phyloP scores from a whole-genome alignment of 2,888 invertebrate genomes.

The Mesorhabditis belari region DNA sequence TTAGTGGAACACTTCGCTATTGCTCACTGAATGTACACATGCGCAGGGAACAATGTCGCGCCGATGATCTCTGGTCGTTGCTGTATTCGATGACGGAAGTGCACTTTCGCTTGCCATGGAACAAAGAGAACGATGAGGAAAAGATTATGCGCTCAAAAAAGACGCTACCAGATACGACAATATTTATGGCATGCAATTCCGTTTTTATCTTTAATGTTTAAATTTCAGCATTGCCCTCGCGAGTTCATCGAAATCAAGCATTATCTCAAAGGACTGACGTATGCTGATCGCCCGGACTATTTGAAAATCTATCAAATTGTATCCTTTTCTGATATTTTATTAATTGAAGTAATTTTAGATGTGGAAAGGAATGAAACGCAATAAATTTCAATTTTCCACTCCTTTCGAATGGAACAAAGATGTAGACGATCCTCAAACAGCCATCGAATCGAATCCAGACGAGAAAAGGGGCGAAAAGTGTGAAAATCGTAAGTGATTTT shows the following conservation, averaged over 20 bases:
- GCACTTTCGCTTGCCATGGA: neutral
- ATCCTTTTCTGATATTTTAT: neutral
- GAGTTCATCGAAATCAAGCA: neutral
- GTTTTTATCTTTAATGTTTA: neutral
- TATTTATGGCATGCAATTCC: neutral
- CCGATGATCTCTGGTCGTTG: neutral
- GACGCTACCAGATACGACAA: neutral
- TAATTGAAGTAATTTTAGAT: neutral
- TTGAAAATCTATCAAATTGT: neutral
- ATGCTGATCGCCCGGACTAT: neutral
- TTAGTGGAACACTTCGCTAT: neutral
- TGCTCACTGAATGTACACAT: neutral
- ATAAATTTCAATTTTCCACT: neutral
- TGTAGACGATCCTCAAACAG: neutral
- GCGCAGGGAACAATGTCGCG: neutral
- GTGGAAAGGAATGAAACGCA: neutral
- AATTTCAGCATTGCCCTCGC: neutral
- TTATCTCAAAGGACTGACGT: neutral
- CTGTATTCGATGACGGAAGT: neutral
- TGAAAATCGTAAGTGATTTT: neutral
- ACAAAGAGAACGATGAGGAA: neutral
- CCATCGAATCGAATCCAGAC: neutral
- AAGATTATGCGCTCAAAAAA: neutral
- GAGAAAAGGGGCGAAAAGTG: neutral
- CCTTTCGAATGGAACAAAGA: neutral